phyloP scores from a whole-genome alignment of 2,113 vertebrate species.

The Bombycilla garrulus region DNA sequence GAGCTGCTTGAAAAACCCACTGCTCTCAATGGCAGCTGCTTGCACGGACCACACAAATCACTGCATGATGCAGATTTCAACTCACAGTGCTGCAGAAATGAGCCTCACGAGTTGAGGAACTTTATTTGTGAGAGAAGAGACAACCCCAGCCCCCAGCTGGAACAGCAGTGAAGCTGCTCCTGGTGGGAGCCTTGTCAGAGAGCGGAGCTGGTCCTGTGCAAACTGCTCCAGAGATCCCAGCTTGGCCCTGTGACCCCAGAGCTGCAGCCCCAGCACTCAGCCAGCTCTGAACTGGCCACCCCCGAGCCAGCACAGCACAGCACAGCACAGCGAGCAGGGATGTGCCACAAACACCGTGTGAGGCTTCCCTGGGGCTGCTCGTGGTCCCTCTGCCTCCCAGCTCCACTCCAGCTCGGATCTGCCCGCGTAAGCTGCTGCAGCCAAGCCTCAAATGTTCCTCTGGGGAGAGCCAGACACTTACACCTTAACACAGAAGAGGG shows the following conservation, averaged over 20 bases:
- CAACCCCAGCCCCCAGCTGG: neutral
- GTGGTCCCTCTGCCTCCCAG: neutral
- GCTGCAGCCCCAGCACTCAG: neutral
- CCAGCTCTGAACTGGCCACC: neutral
- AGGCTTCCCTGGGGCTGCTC: neutral
- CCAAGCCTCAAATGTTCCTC: neutral
- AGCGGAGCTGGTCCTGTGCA: neutral
- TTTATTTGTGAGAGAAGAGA: neutral
- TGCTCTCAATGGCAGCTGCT: neutral
- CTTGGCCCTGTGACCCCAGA: neutral
- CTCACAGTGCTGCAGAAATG: neutral
- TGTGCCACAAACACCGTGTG: accelerated
- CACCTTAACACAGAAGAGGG: neutral
- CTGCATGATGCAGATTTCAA: neutral
- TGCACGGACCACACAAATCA: neutral
- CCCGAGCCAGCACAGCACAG: neutral
- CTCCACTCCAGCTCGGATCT: neutral
- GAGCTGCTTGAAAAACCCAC: neutral
- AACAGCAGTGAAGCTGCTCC: neutral
- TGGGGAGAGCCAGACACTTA: neutral
- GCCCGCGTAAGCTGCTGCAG: neutral
- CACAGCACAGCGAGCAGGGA: neutral
- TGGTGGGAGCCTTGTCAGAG: neutral
- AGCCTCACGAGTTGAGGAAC: neutral
- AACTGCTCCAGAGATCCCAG: neutral